phyloP scores from a whole-genome alignment of 2,797 vertebrate species.

The Dendrocincla fuliginosa region DNA sequence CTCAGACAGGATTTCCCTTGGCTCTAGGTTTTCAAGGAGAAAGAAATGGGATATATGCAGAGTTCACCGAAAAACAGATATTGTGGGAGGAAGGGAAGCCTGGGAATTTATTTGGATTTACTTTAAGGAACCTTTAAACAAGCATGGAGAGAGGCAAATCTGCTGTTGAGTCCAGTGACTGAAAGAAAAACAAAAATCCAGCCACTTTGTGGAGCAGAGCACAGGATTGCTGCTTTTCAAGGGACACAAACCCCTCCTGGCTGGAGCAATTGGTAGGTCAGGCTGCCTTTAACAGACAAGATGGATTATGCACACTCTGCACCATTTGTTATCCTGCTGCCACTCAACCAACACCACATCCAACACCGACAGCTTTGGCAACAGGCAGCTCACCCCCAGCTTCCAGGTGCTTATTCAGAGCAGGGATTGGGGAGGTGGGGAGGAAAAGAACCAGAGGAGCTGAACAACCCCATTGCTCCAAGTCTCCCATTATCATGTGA shows the following conservation, averaged over 20 bases:
- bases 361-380: not conserved
- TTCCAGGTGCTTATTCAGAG: not conserved
- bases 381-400: not conserved
- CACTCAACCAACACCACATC: not conserved
- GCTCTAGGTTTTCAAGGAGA: conserved; percentile 4
- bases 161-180: not conserved
- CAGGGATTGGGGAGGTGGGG: accelerated
- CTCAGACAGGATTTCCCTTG: conserved; percentile 21
- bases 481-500: not conserved
- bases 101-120: not conserved
- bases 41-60: not conserved
- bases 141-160: not conserved
- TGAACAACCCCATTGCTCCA: not conserved
- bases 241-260: not conserved
- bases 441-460: not conserved
- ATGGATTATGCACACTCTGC: not conserved
- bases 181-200: not conserved
- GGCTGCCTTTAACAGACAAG: not conserved
- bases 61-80: not conserved
- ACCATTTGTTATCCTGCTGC: conserved; percentile 29
- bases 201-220: not conserved
- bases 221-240: not conserved
- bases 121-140: not conserved
- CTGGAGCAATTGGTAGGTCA: not conserved
- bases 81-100: not conserved